Base-by-base conservation (phyloP, 2,888 invertebrate genomes). In the Daptonema setosum region DNA sequence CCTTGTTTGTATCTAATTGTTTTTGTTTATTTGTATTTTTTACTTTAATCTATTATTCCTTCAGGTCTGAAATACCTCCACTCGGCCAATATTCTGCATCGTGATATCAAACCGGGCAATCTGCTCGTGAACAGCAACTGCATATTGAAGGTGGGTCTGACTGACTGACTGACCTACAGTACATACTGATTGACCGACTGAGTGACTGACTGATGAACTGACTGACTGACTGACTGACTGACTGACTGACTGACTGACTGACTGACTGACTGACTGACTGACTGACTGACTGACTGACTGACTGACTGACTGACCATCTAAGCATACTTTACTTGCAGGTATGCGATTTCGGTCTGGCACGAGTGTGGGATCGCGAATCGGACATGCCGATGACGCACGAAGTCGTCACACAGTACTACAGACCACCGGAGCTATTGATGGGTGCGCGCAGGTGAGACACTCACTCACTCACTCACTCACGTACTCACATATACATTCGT, bases 51-150 rank as follows among this genome's bases (percentile, higher is more conserved):
- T n/a, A n/a, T n/a, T n/a, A 51, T 45, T 56, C 63, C 75, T 77
- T 24, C 77, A 87, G 87, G 88, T 68, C 78, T 97, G 67, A 95
- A 95, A 77, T 97, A 97, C 78, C 80, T 97, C 67, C 97, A 97
- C 77, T 93, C 93, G 60, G 91, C 95, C 62, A 81, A 88, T 69
- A 93, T 97, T 71, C 80, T 97, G 63, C 97, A 97, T 76, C 81
- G 97, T 71, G 97, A 97, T 76, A 95, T 97, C 71, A 97, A 97
- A 73, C 97, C 97, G 17, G 97, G 95, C 60, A 97, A 97, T 76
- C 79, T 97, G 64, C 80, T 97, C 67, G 97, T 97, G 70, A 97
- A 97, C 78, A 91, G 90, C 75, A 95, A 97, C 78, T 97, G 95
- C 77, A 87, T 93, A 70, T 80, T 97, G 65, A 95, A 93, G 79